These are phyloP conservation scores for Sus scrofa DNA, from an alignment of 2,113 vertebrate genomes.

Conservation along the genomic window DNA sequence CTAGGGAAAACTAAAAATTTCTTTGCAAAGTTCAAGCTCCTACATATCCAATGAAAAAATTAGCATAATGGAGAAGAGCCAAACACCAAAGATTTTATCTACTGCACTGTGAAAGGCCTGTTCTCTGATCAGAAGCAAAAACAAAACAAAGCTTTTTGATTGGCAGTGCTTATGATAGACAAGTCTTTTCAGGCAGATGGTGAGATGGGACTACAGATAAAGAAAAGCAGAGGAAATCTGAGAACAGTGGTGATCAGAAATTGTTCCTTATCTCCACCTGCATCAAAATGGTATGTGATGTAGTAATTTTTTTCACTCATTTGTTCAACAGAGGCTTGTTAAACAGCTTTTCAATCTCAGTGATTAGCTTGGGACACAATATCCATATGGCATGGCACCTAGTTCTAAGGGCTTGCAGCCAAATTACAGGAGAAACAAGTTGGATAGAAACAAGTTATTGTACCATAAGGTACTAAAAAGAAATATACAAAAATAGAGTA, in stretches of 20 bases:
- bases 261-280: background rate
- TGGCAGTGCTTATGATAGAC: background rate
- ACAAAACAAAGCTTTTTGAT: constrained; percentile 28
- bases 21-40: constrained; percentile 23
- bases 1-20: constrained; percentile 22
- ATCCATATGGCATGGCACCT: background rate
- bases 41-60: constrained; percentile 27
- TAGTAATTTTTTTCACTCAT: background rate
- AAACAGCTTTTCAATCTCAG: background rate
- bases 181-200: background rate
- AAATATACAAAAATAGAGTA: background rate
- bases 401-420: background rate
- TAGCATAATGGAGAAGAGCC: constrained; percentile 49
- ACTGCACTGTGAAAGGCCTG: background rate
- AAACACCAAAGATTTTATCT: constrained; percentile 27
- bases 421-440: background rate
- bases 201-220: background rate
- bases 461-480: background rate
- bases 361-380: background rate
- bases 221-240: background rate
- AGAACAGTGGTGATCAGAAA: background rate
- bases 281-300: background rate
- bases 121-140: constrained; percentile 63
- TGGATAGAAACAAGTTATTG: background rate
- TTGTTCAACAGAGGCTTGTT: background rate